phyloP scores from a whole-genome alignment of 2,888 invertebrate genomes.

The Heteromyza rotundicornis region DNA sequence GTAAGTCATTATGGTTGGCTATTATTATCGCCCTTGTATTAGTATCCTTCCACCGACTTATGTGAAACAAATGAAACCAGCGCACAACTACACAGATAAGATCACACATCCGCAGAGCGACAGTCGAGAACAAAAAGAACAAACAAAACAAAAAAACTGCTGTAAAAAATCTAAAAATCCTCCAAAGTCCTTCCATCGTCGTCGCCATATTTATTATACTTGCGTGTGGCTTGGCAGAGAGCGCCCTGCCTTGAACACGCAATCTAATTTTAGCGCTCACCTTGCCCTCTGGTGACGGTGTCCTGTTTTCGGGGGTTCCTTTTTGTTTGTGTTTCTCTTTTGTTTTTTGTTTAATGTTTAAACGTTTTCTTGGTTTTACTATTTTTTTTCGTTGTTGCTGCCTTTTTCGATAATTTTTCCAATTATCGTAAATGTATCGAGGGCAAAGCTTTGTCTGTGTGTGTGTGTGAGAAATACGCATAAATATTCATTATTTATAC shows the following conservation, averaged over 20 bases:
- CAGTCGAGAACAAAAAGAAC: too few species aligned
- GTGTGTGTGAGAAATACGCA: slow-evolving; percentile 10
- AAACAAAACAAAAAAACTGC: too few species aligned
- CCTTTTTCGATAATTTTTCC: not conserved
- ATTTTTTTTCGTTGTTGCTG: not conserved
- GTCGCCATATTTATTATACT: too few species aligned
- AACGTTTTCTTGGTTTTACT: not conserved
- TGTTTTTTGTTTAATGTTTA: not conserved
- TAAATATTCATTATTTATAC: slow-evolving; percentile 27
- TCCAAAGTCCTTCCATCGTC: too few species aligned
- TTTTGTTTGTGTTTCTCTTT: not conserved
- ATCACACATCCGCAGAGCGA: too few species aligned
- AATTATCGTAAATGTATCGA: slow-evolving; percentile 7
- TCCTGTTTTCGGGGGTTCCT: slow-evolving; percentile 7
- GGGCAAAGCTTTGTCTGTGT: not conserved
- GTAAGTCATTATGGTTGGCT: slow-evolving; percentile 62
- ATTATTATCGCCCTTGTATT: not conserved
- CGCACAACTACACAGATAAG: too few species aligned
- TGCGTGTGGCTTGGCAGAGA: too few species aligned
- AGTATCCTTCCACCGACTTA: not conserved
- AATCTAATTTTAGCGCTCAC: slow-evolving; percentile 28
- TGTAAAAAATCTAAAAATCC: too few species aligned
- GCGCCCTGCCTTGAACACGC: slow-evolving; percentile 22
- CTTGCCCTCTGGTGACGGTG: slow-evolving; percentile 26
- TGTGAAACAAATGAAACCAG: too few species aligned